Evolutionary conservation across 2,888 invertebrate genomes (phyloP), one percentile per base, ranked within the genome.

Genomic region (Cynaeus angustus): DNA sequence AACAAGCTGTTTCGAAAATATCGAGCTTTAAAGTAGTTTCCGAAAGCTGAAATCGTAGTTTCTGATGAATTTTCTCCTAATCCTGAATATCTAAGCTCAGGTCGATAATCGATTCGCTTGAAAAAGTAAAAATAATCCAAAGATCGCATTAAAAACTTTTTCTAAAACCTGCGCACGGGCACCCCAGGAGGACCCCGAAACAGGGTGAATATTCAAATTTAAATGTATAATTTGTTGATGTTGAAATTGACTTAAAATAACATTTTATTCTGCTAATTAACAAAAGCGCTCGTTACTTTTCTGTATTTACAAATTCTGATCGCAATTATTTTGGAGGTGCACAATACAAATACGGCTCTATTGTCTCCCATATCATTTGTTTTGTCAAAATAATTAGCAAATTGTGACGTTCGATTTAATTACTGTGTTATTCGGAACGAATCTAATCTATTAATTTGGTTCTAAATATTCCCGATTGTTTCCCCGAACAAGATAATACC

Each of bases 331-430:
- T n/a, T 21, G 21, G 2, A n/a, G n/a, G 37, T 37, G 37, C 8
- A 37, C 37, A 37, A 37, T 37, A 37, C 37, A 8, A n/a, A n/a
- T 37, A 37, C 37, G 21, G 4, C 4, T n/a, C 37, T 37, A 8
- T 37, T 37, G 37, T 37, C 37, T 21, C 21, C n/a, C 1, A 21
- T 21, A 21, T 21, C 9, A 37, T 7, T 37, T 37, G 37, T 37
- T 37, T 37, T 37, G 37, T 37, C 37, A n/a, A n/a, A 37, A 37
- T 37, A 37, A 37, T 37, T 37, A 37, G 37, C 37, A n/a, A 37
- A 37, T 37, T 37, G 8, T 21, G 21, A 4, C 1, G 21, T 21
- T 37, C 37, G 37, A 37, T n/a, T 37, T 37, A 37, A 37, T 37
- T 37, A 7, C 37, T 37, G 37, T 37, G 37, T 21, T 21, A 37